phyloP scores from a whole-genome alignment of 2,113 vertebrate species.

The Tinamus guttatus region DNA sequence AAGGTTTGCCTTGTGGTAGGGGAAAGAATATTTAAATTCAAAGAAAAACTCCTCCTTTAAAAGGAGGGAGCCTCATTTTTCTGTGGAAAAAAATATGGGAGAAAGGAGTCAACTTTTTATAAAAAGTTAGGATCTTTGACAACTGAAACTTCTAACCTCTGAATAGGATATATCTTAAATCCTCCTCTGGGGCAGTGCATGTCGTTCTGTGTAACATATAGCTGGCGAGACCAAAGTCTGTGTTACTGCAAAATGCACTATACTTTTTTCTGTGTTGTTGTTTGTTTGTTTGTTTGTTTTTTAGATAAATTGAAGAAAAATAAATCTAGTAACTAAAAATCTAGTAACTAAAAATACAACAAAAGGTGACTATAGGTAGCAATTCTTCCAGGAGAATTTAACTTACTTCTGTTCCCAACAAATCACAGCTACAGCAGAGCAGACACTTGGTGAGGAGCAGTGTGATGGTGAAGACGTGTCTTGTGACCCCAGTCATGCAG shows the following conservation, averaged over 20 bases:
- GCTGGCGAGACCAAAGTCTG: neutral
- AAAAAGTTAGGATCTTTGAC: neutral
- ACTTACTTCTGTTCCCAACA: neutral
- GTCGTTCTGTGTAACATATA: neutral
- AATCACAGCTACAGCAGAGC: neutral
- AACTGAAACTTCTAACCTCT: neutral
- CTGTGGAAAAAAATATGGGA: neutral
- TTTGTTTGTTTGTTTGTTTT: neutral
- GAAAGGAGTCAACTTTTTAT: neutral
- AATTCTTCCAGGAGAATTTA: neutral
- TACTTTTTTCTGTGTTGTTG: neutral
- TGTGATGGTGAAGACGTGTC: neutral
- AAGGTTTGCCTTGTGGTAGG: conserved; percentile 8
- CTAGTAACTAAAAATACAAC: neutral
- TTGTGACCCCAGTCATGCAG: conserved; percentile 12
- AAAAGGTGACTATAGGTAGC: neutral
- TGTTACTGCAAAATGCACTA: neutral
- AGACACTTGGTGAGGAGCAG: conserved; percentile 11
- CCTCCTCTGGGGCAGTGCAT: neutral
- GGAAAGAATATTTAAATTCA: neutral
- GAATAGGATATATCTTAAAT: neutral
- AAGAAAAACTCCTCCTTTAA: neutral
- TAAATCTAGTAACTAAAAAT: neutral
- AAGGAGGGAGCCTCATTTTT: neutral
- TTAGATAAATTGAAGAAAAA: neutral